phyloP scores from a whole-genome alignment of 2,113 vertebrate genomes.

The Seriola aureovittata region DNA sequence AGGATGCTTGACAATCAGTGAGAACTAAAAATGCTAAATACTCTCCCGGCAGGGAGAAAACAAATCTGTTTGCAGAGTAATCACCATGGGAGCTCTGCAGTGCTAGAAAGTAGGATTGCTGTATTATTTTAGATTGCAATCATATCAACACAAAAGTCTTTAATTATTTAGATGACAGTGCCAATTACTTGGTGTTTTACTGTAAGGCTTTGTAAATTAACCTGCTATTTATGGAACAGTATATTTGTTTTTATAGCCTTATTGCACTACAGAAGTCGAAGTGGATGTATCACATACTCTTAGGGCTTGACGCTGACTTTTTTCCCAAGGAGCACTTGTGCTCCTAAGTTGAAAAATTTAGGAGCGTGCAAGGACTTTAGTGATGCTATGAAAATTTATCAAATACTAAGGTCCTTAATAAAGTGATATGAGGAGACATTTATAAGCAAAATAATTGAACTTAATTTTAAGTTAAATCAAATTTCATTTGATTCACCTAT shows the following conservation, averaged over 20 bases:
- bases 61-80: conserved; percentile 45
- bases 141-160: conserved; percentile 42
- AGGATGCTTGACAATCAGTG: conserved; percentile 47
- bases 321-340: no score
- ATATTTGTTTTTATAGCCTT: background rate
- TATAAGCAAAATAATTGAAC: no score
- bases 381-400: no score
- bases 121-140: conserved; percentile 41
- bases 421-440: no score
- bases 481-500: no score
- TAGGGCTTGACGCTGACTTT: background rate
- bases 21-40: conserved; percentile 21
- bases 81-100: conserved; percentile 26
- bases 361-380: no score
- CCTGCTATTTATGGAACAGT: background rate
- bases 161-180: conserved; percentile 47
- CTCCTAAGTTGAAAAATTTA: no score
- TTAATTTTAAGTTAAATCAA: no score
- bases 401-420: no score
- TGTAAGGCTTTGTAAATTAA: conserved; percentile 14
- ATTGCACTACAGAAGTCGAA: background rate
- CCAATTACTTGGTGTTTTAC: conserved; percentile 4
- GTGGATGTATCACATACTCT: background rate
- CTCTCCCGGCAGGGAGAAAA: conserved; percentile 27
- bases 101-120: conserved; percentile 25